These are phyloP conservation scores for Physocephala rufipes DNA, from an alignment of 2,888 invertebrate species.

Conservation along the genomic window DNA sequence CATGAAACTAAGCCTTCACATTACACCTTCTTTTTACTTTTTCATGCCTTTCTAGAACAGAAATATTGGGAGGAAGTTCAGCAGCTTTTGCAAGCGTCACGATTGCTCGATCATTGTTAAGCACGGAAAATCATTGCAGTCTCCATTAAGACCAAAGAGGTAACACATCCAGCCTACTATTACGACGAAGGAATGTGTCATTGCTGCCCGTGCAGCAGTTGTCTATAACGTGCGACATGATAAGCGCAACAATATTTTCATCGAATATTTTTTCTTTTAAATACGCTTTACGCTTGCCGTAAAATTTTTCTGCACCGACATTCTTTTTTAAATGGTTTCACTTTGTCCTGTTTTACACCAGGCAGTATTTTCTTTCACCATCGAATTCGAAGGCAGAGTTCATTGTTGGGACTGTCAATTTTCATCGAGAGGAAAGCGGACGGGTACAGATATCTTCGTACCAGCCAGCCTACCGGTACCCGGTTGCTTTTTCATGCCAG, in stretches of 20 bases:
- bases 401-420: too few species aligned
- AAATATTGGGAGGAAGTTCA: too few species aligned
- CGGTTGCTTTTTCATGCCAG: too few species aligned
- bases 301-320: neutral
- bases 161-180: too few species aligned
- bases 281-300: conserved; percentile 46
- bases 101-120: neutral
- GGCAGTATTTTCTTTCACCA: too few species aligned
- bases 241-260: conserved; percentile 52
- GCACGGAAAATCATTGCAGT: neutral
- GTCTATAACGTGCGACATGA: conserved; percentile 55
- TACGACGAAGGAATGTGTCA: too few species aligned
- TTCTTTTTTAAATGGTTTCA: conserved; percentile 16
- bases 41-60: too few species aligned
- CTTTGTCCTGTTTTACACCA: neutral
- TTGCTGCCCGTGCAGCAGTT: conserved; percentile 49
- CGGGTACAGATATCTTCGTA: too few species aligned
- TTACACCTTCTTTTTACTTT: neutral
- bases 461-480: too few species aligned
- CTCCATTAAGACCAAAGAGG: conserved; percentile 39
- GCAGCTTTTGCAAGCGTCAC: too few species aligned
- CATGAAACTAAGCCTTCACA: neutral
- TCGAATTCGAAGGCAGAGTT: too few species aligned
- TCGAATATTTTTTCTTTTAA: conserved; percentile 50
- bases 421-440: too few species aligned